Conservation (phyloP, 2,888 invertebrate genomes). For the Endotricha flammealis region DNA sequence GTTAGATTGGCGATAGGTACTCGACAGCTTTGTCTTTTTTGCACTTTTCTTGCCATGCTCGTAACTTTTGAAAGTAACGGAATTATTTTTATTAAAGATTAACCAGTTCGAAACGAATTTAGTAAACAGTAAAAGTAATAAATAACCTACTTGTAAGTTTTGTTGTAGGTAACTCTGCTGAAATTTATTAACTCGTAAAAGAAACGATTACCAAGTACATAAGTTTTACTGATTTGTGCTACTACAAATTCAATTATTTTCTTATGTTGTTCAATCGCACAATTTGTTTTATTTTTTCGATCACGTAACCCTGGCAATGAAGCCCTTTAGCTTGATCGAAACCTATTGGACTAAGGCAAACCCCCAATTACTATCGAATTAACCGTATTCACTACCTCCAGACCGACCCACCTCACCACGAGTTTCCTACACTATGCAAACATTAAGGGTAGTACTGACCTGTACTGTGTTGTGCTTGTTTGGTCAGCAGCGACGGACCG, state of each 20-base stretch:
- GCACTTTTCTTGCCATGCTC: background rate
- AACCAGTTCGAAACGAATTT: no score
- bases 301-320: constrained; percentile 18
- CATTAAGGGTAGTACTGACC: constrained; percentile 71
- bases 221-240: constrained; percentile 3
- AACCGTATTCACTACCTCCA: constrained; percentile 33
- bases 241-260: constrained; percentile 14
- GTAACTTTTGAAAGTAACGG: no score
- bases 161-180: background rate
- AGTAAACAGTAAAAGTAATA: background rate
- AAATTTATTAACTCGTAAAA: background rate
- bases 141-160: background rate
- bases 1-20: no score
- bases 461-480: constrained; percentile 76
- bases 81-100: no score
- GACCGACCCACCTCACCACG: constrained; percentile 38
- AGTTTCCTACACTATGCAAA: constrained; percentile 48
- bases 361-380: constrained; percentile 30
- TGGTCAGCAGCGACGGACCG: constrained; percentile 78
- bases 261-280: constrained; percentile 20
- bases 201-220: no score
- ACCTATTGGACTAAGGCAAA: constrained; percentile 18
- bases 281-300: constrained; percentile 17
- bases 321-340: constrained; percentile 16
- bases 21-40: no score